Conservation (phyloP, 2,888 invertebrate genomes). For the Tetragonisca angustula region DNA sequence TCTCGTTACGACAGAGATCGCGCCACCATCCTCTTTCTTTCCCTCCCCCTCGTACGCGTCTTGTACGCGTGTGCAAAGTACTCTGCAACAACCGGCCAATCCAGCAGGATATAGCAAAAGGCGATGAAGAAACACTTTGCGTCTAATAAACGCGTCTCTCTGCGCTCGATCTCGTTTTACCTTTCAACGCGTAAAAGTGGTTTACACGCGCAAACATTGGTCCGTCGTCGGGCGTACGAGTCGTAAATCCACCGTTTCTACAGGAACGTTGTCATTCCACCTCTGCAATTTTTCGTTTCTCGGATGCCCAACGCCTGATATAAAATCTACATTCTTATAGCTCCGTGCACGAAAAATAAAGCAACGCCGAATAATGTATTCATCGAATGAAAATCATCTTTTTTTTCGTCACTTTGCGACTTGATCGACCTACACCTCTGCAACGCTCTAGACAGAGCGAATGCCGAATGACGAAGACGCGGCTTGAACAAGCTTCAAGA, state of each 20-base stretch:
- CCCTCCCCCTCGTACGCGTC: background rate
- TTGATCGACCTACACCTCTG: background rate
- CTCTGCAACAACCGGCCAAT: background rate
- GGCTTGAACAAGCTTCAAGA: conserved; percentile 6
- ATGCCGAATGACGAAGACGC: conserved; percentile 10
- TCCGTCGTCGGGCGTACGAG: no score
- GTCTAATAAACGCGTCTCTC: no score
- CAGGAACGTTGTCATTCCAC: no score
- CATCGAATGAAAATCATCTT: background rate
- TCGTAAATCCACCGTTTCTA: no score
- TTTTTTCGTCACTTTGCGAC: no score
- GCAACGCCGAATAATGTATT: no score
- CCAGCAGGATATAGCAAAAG: background rate
- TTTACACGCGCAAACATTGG: no score
- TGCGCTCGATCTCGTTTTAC: background rate
- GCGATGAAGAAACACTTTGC: background rate
- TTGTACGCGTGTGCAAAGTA: background rate
- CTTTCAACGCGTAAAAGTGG: background rate
- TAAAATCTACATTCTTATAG: no score
- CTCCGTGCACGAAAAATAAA: no score
- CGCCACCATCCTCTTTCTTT: background rate
- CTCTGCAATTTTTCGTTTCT: no score
- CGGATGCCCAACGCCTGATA: no score
- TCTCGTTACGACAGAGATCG: conserved; percentile 38
- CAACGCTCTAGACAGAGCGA: background rate